Evolutionary conservation across 2,797 vertebrate species (phyloP), one percentile per base, ranked within the genome.

Genomic region (Leptoclinus maculatus): DNA sequence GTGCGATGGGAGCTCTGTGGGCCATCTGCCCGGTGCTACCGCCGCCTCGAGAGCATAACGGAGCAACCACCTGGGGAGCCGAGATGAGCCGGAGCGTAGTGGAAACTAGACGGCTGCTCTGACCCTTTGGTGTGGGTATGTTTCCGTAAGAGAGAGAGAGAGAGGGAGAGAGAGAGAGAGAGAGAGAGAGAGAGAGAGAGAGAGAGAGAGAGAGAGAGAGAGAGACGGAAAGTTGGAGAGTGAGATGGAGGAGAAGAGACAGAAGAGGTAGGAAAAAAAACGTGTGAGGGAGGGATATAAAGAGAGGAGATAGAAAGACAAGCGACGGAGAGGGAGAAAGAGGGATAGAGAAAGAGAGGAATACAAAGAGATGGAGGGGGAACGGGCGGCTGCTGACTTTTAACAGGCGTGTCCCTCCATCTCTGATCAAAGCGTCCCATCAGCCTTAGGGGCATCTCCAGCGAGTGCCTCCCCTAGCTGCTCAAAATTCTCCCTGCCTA

Each of bases 361-460:
- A 90, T 91, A 93, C 85, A 91, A 88, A 92, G 87, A 75, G 78
- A 83, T 74, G 47, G 82, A 83, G 32, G 51, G 77, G 58, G 80
- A 91, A 85, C 23, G 62, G 66, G 81, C 59, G 71, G 85, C 81
- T 88, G 84, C 83, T 81, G 89, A 86, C 83, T 91, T 91, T 89
- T 89, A 93, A 92, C 91, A 91, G 91, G 84, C 88, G 78, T 93
- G 91, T 91, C 88, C 88, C 90, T 88, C 88, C 88, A 86, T 90
- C 88, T 91, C 85, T 90, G 89, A 94, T 94, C 91, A 93, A 93
- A 93, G 91, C 83, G 27, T 89, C 82, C 86, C 71, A 92, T 93
- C 91, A 91, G 88, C 87, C 92, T 92, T 80, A 38, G 77, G 91
- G 89, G 88, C 85, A 87, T 90, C 84, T 89, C 71, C 56, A 79